Conservation (phyloP, 2,113 vertebrate species). For the Noturus placidus region DNA sequence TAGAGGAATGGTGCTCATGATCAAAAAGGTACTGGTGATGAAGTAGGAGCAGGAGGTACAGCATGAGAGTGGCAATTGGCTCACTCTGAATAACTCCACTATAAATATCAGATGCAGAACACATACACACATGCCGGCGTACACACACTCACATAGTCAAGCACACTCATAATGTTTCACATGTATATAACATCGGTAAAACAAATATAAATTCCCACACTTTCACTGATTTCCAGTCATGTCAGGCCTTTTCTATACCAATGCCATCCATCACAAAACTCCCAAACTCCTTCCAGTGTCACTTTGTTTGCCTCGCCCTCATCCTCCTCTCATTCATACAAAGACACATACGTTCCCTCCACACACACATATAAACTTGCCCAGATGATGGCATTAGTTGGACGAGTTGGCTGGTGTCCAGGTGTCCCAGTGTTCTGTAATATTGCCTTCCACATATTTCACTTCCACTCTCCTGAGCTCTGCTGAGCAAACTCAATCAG, state of each 20-base stretch:
- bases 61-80: background rate
- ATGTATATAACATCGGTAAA: background rate
- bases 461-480: conserved; percentile 68
- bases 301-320: background rate
- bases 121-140: conserved; percentile 21
- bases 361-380: conserved; percentile 34
- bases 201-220: background rate
- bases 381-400: conserved; percentile 76
- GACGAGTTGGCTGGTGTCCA: conserved; percentile 64
- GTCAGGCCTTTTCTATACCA: conserved; percentile 28
- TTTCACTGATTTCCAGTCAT: background rate
- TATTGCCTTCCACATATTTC: conserved; percentile 71
- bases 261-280: conserved; percentile 17
- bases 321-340: conserved; percentile 9
- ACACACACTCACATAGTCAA: conserved; percentile 11
- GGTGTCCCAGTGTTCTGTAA: conserved; percentile 70
- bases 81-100: background rate
- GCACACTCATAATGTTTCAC: conserved; percentile 1
- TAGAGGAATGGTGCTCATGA: conserved; percentile 32
- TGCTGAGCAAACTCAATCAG: conserved; percentile 79
- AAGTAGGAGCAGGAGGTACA: conserved; percentile 27
- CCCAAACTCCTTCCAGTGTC: conserved; percentile 30
- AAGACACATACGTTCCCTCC: conserved; percentile 18
- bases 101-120: conserved; percentile 34
- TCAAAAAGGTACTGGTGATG: conserved; percentile 42